phyloP scores from a whole-genome alignment of 2,113 vertebrate genomes.

The Motacilla tschutschensis region DNA sequence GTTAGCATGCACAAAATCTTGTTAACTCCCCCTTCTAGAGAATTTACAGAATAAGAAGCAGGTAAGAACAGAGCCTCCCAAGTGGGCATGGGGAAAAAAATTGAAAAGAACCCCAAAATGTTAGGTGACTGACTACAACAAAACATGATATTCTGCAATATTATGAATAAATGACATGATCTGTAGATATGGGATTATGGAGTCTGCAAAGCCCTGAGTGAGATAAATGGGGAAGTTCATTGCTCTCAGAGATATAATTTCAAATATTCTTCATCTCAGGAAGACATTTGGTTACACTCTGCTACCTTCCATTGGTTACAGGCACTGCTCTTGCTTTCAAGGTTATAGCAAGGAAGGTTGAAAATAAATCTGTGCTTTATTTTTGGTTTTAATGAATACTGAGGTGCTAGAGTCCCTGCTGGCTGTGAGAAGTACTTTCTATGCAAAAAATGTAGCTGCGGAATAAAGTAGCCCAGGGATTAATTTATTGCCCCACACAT shows the following conservation, averaged over 20 bases:
- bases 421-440: neutral
- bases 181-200: neutral
- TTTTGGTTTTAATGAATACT: conserved; percentile 3
- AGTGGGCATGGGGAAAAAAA: accelerated
- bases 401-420: neutral
- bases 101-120: neutral
- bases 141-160: neutral
- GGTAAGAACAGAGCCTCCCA: neutral
- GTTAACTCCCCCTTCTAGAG: neutral
- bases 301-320: neutral
- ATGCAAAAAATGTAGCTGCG: neutral
- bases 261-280: neutral
- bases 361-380: conserved; percentile 6
- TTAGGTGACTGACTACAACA: neutral
- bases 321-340: neutral
- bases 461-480: neutral
- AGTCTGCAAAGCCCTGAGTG: neutral
- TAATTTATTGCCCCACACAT: neutral
- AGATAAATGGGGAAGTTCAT: neutral
- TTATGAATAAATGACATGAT: neutral
- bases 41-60: neutral
- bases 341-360: conserved; percentile 8
- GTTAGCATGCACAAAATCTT: neutral
- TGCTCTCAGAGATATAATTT: neutral
- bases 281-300: conserved; percentile 23